Percentiles rank a stretch among this genome's conserved stretches.
Conservation (phyloP, 2,113 vertebrate species). For the Chloebia gouldiae region DNA sequence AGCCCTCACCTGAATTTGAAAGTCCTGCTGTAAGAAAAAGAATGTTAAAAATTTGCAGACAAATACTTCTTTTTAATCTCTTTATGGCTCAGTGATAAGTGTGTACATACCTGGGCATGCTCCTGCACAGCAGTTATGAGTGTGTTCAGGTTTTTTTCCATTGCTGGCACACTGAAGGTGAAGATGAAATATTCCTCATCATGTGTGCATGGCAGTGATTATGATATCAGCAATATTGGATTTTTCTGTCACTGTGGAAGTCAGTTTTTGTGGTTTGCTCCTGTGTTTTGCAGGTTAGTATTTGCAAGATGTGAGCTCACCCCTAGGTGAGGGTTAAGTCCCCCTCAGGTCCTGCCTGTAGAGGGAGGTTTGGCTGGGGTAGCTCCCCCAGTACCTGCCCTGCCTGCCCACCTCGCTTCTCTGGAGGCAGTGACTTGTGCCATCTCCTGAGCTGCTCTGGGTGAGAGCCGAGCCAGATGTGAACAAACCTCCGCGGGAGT, state of each 20-base stretch:
- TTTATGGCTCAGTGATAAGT: background rate
- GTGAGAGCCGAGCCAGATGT: background rate
- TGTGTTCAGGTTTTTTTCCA: background rate
- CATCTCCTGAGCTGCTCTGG: background rate
- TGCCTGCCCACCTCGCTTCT: background rate
- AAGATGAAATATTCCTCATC: background rate
- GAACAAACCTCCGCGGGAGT: background rate
- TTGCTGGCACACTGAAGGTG: background rate
- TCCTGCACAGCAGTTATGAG: background rate
- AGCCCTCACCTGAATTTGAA: background rate
- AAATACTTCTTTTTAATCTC: constrained; percentile 24
- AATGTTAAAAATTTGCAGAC: background rate
- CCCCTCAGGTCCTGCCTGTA: background rate
- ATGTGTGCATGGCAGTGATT: background rate
- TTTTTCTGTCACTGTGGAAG: background rate
- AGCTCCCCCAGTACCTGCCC: background rate
- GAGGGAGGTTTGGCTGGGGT: background rate
- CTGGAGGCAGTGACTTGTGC: background rate
- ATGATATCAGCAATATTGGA: background rate
- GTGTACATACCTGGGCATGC: background rate
- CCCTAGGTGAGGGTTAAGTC: background rate
- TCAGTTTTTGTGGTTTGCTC: background rate
- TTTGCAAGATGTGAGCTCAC: background rate
- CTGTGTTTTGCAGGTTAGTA: background rate
- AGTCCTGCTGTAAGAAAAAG: background rate